Conservation (phyloP, 2,113 vertebrate genomes). For the Burhinus bistriatus region DNA sequence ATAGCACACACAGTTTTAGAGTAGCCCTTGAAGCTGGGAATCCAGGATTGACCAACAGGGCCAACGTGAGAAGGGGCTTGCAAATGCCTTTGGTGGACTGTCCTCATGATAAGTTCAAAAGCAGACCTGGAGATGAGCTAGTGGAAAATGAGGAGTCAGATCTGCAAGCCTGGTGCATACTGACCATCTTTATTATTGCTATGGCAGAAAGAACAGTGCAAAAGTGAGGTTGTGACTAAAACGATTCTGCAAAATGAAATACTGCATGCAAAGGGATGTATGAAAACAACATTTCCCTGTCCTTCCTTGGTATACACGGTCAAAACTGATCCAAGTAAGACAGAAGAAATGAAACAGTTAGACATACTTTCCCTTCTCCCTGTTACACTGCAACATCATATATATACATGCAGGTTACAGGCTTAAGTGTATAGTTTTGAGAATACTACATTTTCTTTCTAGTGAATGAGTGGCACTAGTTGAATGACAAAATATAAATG, state of each 20-base stretch:
- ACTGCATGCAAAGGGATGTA: not conserved
- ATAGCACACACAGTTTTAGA: not conserved
- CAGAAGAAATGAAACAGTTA: not conserved
- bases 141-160: not conserved
- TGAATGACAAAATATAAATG: not conserved
- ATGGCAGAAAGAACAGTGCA: not conserved
- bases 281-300: not conserved
- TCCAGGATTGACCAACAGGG: not conserved
- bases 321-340: not conserved
- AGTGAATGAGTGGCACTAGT: not conserved
- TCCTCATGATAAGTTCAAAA: not conserved
- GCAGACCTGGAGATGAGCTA: not conserved
- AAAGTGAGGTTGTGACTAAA: not conserved
- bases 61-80: not conserved
- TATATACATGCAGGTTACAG: not conserved
- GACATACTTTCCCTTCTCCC: not conserved
- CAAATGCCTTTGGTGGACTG: not conserved
- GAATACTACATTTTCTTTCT: not conserved
- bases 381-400: not conserved
- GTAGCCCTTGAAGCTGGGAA: not conserved
- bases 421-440: not conserved
- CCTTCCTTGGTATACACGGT: not conserved
- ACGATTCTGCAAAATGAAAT: not conserved
- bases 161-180: not conserved
- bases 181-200: not conserved